A percentile compares a stretch with the other conserved stretches of the same genome.
phyloP scores from a whole-genome alignment of 2,888 invertebrate genomes.

The Desoria tigrina region DNA sequence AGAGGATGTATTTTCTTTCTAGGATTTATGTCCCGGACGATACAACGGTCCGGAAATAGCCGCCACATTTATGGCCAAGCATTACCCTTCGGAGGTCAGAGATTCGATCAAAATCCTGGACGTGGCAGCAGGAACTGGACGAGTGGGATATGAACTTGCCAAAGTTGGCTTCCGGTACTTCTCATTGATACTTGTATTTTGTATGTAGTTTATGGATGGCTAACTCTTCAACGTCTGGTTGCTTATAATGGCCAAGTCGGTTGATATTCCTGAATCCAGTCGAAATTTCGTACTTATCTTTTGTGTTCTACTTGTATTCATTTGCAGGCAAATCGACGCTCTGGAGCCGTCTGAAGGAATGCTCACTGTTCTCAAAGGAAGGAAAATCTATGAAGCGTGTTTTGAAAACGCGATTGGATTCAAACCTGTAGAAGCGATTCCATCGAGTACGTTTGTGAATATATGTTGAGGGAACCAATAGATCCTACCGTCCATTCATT shows the following conservation, averaged over 20 bases:
- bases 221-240: too few species aligned
- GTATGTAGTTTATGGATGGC: too few species aligned
- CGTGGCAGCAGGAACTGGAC: constrained; percentile 58
- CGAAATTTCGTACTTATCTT: too few species aligned
- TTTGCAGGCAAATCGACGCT: constrained; percentile 54
- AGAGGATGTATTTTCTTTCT: not conserved
- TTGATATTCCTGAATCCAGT: too few species aligned
- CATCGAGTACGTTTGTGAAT: constrained; percentile 30
- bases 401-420: constrained; percentile 52
- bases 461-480: too few species aligned
- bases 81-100: constrained; percentile 48
- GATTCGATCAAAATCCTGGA: constrained; percentile 55
- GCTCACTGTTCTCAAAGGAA: constrained; percentile 54
- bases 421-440: constrained; percentile 30
- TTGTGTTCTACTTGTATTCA: too few species aligned
- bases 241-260: too few species aligned
- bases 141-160: constrained; percentile 55
- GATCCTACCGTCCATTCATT: not conserved
- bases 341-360: constrained; percentile 56
- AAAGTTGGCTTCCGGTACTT: constrained; percentile 48
- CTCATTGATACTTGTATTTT: not conserved
- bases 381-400: constrained; percentile 54
- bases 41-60: constrained; percentile 56
- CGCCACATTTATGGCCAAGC: constrained; percentile 54
- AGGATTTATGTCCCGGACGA: constrained; percentile 46